A percentile compares a stretch with the other conserved stretches of the same genome.
These are phyloP conservation scores for Schrankia costaestrigalis DNA, from an alignment of 2,888 invertebrate species.

Conservation along the genomic window DNA sequence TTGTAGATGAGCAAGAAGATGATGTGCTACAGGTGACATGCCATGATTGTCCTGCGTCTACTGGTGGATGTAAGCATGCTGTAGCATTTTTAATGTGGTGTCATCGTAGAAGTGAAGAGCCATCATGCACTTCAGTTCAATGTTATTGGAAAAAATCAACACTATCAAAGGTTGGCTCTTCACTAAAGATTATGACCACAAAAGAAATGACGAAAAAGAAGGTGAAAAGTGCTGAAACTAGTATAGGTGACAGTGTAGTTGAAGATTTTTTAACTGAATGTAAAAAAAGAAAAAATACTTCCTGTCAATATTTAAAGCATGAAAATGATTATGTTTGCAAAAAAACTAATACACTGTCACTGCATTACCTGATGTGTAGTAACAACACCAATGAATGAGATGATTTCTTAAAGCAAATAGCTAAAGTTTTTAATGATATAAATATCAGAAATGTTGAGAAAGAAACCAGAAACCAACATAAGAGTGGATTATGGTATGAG, in stretches of 20 bases:
- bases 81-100: slow-evolving; percentile 40
- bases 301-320: too few relatives aligned
- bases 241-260: too few relatives aligned
- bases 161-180: slow-evolving; percentile 33
- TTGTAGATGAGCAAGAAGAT: slow-evolving; percentile 31
- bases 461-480: slow-evolving; percentile 2
- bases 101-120: slow-evolving; percentile 41
- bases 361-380: neutral
- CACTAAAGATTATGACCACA: slow-evolving; percentile 16
- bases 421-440: neutral
- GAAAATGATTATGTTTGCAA: too few relatives aligned
- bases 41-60: slow-evolving; percentile 32
- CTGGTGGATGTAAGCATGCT: slow-evolving; percentile 41
- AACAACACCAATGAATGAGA: neutral
- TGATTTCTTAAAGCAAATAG: neutral
- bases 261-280: too few relatives aligned
- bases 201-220: slow-evolving; percentile 13
- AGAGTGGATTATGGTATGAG: slow-evolving; percentile 34
- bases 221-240: slow-evolving; percentile 18
- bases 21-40: slow-evolving; percentile 18
- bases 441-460: slow-evolving; percentile 8
- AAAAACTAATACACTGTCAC: too few relatives aligned
- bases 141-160: slow-evolving; percentile 42
- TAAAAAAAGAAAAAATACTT: too few relatives aligned
- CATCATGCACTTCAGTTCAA: slow-evolving; percentile 28